Base-by-base conservation (phyloP, 1,140 invertebrate genomes). In the Aporrectodea caliginosa region DNA sequence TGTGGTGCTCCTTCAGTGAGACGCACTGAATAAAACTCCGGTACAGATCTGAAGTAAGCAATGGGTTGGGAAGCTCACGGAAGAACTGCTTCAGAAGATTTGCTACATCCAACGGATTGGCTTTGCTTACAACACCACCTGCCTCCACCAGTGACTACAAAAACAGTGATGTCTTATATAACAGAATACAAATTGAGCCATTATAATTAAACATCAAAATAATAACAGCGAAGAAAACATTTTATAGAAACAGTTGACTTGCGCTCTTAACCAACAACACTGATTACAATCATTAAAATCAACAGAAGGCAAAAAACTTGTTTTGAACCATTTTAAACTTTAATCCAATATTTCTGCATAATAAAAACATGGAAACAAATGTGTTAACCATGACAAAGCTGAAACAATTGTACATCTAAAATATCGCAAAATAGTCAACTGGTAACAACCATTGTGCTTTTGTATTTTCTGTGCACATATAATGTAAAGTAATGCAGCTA, bases 1-100 rank as follows among this genome's bases (percentile, higher is more conserved):
- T n/a, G n/a, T 82, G 79, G 1, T 73, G 85, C 35, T 89, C 87
- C 43, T 6, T 6, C 73, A 87, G 80, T 72, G 87, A 80, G 43
- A 85, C 82, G 82, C 87, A 94, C 84, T 92, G 90, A 29, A 94
- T 86, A 80, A 95, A 92, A 35, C 93, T 86, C 84, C 95, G 93
- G 85, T 95, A 93, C 82, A 90, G 91, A 0, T 84, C 78, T 88
- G 90, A 83, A 0, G 92, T 92, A 78, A 96, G 92, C 22, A 95
- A 88, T 1, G 94, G 94, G 81, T 95, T 93, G 2, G 94, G 94
- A 35, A 95, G 86, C 83, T 93, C 91, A 73, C 94, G 89, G 69
- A 95, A 91, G 84, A 95, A 95, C 70, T 92, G 91, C 85, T 95
- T 96, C 16, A 96, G 88, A 70, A 94, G 91, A 88, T 91, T 93